Percentiles rank a stretch among this genome's conserved stretches.
phyloP scores from a whole-genome alignment of 2,797 vertebrate species.

The Enteromius anoplus region DNA sequence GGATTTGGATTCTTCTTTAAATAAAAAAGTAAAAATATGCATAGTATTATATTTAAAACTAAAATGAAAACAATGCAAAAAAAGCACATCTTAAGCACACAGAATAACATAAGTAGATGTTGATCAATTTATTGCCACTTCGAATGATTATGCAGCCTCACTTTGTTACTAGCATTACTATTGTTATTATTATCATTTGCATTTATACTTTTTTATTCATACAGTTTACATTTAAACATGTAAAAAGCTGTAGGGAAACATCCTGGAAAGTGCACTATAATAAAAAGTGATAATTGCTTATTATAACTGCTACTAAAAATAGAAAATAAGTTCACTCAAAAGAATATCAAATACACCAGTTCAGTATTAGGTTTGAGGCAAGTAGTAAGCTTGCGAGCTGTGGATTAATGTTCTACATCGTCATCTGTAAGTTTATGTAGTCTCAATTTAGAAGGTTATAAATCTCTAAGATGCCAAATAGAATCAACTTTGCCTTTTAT shows the following conservation, averaged over 20 bases:
- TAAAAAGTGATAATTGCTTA: neutral
- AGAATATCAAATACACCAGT: neutral
- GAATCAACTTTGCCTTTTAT: slow-evolving; percentile 10
- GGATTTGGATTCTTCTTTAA: too few species aligned
- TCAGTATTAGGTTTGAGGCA: neutral
- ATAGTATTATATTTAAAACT: too few species aligned
- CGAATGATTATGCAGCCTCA: too few species aligned
- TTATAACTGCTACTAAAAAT: neutral
- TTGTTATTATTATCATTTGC: neutral
- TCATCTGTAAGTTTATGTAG: neutral
- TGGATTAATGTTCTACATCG: neutral
- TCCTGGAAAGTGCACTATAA: neutral
- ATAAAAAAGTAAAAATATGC: too few species aligned
- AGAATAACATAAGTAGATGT: too few species aligned
- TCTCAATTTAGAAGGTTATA: slow-evolving; percentile 11
- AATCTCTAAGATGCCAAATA: slow-evolving; percentile 18
- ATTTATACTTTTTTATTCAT: neutral
- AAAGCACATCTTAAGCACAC: too few species aligned
- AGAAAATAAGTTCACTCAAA: neutral
- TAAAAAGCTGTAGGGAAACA: neutral
- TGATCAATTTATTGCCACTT: too few species aligned
- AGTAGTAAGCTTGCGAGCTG: neutral
- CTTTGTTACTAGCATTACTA: neutral
- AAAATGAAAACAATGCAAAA: too few species aligned
- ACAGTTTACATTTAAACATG: neutral